Evolutionary conservation across 2,113 vertebrate species (phyloP), one percentile per base, ranked within the genome.

Genomic region (Bos javanicus): DNA sequence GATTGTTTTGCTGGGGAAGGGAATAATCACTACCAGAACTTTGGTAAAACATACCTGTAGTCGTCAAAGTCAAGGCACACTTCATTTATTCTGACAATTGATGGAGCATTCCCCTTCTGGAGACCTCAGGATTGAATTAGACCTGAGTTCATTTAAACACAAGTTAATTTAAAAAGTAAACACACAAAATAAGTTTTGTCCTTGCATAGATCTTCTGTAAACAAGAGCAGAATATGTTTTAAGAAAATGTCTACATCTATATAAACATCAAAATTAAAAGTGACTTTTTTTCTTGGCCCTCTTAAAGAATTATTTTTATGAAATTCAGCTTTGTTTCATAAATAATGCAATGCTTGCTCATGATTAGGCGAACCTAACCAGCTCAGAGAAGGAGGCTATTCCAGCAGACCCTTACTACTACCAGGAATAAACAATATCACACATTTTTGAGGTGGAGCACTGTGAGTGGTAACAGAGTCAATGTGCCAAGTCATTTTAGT

Each of bases 301-400:
- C 56, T 95, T 98, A 95, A 97, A 97, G 95, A 98, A 67, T 78
- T 91, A 62, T 87, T 98, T 98, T 97, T 97, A 98, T 98, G 98
- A 98, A 98, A 98, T 99, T 98, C 98, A 97, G 96, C 97, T 98
- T 97, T 88, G 95, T 98, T 98, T 98, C 98, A 98, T 99, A 98
- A 98, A 98, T 98, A 98, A 98, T 98, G 97, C 97, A 98, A 36
- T 81, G 90, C 92, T 98, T 97, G 90, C 89, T 92, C 98, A 91
- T 98, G 93, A 98, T 98, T 98, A 98, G 96, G 96, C 97, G 97
- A 98, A 50, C 93, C 87, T 97, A 98, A 74, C 19, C 67, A 71
- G 96, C 97, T 97, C 90, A 92, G 94, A 64, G 95, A 98, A 87
- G 97, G 71, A 74, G 85, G 78, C 82, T 96, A 80, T 98, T 98